These are phyloP conservation scores for Chrysotoxum bicinctum DNA, from an alignment of 2,888 invertebrate genomes.

Conservation along the genomic window DNA sequence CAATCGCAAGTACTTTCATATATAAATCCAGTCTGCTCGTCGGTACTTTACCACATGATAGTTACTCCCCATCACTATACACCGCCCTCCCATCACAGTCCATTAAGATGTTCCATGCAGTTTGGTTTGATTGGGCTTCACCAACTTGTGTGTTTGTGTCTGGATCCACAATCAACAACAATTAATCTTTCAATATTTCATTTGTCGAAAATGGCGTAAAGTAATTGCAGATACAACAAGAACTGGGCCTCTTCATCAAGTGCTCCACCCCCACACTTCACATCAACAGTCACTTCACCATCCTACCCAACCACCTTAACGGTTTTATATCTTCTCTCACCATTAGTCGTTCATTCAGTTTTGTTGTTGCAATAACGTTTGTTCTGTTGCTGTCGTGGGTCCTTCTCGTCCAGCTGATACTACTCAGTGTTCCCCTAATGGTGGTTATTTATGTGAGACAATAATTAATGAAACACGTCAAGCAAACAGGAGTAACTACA, in stretches of 20 bases:
- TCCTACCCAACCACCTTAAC: not conserved
- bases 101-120: conserved; percentile 65
- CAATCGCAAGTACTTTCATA: conserved; percentile 43
- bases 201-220: conserved; percentile 70
- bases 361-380: not conserved
- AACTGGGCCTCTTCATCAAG: conserved; percentile 40
- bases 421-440: conserved; percentile 55
- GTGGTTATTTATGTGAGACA: conserved; percentile 72
- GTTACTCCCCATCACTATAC: conserved; percentile 5
- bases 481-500: conserved; percentile 38
- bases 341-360: not conserved
- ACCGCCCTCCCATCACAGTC: not conserved
- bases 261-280: not conserved
- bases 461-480: conserved; percentile 72
- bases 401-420: conserved; percentile 58
- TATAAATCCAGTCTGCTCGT: conserved; percentile 42
- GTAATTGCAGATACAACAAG: conserved; percentile 57
- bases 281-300: not conserved
- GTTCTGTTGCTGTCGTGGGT: not conserved
- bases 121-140: not conserved
- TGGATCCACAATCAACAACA: conserved; percentile 63
- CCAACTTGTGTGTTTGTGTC: not conserved
- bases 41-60: conserved; percentile 28
- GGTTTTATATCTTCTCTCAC: conserved; percentile 10
- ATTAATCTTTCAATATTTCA: conserved; percentile 73